These are phyloP conservation scores for Acanthochromis polyacanthus DNA, from an alignment of 2,113 vertebrate species.

Conservation along the genomic window DNA sequence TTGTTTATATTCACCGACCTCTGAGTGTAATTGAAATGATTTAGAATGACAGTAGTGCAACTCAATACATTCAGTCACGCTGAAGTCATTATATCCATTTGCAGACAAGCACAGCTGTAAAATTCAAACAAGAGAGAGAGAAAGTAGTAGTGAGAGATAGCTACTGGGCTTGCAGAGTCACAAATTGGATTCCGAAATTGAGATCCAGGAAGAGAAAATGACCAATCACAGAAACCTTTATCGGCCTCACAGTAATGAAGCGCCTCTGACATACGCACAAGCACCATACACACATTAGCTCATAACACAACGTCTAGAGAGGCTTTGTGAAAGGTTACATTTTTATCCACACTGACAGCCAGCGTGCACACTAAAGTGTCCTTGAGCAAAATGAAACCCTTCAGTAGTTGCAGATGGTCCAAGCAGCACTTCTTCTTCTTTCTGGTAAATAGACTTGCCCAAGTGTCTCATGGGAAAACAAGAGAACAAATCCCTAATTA, in stretches of 20 bases:
- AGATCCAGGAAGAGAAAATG: constrained; percentile 2
- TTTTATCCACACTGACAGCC: not conserved
- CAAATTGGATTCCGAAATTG: constrained; percentile 62
- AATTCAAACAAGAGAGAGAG: constrained; percentile 24
- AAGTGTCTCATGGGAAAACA: constrained; percentile 5
- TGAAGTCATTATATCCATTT: constrained; percentile 54
- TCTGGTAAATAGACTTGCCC: not conserved
- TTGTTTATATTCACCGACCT: constrained; percentile 59
- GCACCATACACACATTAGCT: not conserved
- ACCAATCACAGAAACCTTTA: constrained; percentile 45
- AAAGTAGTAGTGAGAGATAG: constrained; percentile 18
- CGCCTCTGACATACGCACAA: not conserved
- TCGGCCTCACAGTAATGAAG: constrained; percentile 34
- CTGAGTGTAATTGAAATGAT: constrained; percentile 62
- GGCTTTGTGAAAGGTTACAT: not conserved
- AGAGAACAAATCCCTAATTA: constrained; percentile 37
- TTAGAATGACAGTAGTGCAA: constrained; percentile 37
- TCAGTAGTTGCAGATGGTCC: constrained; percentile 10
- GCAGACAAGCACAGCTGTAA: constrained; percentile 40
- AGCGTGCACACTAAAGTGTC: not conserved
- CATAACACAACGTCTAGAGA: constrained; percentile 1
- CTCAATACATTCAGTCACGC: constrained; percentile 43
- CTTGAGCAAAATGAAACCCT: constrained; percentile 13
- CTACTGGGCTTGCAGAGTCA: constrained; percentile 11
- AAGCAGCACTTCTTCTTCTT: not conserved